phyloP scores from a whole-genome alignment of 2,888 invertebrate species.

The Pandemis cinnamomeana region DNA sequence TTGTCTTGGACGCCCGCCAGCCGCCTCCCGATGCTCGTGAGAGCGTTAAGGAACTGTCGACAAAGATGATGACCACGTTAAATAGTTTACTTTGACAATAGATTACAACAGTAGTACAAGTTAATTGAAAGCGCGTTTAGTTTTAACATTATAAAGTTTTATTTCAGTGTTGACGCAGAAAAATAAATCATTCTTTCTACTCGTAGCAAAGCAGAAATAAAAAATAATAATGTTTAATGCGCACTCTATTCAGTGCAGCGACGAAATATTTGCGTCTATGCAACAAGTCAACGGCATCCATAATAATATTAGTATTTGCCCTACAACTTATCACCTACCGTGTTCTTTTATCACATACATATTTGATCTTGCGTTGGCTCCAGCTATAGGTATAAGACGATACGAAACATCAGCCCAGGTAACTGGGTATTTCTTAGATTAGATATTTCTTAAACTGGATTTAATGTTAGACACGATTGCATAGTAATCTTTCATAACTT shows the following conservation, averaged over 20 bases:
- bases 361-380: constrained; percentile 12
- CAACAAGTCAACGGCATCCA: neutral
- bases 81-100: neutral
- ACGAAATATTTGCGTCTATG: neutral
- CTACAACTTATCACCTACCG: neutral
- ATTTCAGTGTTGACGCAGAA: too few relatives aligned
- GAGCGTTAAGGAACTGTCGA: constrained; percentile 73
- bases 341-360: constrained; percentile 3
- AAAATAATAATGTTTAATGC: too few relatives aligned
- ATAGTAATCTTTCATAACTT: too few relatives aligned
- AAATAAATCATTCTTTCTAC: too few relatives aligned
- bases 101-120: too few relatives aligned
- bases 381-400: neutral
- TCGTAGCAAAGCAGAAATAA: too few relatives aligned
- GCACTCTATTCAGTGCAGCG: too few relatives aligned
- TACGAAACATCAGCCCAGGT: neutral
- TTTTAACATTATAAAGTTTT: too few relatives aligned
- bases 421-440: neutral
- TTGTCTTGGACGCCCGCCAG: constrained; percentile 76
- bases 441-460: too few relatives aligned
- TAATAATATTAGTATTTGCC: neutral
- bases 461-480: too few relatives aligned
- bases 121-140: too few relatives aligned
- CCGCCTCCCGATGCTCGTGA: constrained; percentile 76
- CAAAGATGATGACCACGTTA: neutral